A percentile compares a stretch with the other conserved stretches of the same genome.
phyloP scores from a whole-genome alignment of 2,888 invertebrate species.

The Strigamia crassipes region DNA sequence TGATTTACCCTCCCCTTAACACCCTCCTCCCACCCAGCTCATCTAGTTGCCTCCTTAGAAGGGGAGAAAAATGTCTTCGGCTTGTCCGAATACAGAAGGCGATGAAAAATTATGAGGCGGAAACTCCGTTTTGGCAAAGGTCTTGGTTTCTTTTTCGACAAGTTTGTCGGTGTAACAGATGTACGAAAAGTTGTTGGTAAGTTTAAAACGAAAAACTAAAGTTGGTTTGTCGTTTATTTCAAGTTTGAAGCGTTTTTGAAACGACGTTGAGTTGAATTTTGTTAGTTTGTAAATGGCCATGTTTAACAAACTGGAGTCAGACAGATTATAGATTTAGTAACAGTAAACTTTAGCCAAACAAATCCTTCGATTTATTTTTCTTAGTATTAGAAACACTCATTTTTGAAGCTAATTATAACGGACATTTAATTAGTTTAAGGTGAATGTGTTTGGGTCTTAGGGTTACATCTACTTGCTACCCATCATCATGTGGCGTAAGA shows the following conservation, averaged over 20 bases:
- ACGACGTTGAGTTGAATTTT: too few relatives aligned
- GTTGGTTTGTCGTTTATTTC: too few relatives aligned
- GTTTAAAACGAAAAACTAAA: not conserved
- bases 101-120: not conserved
- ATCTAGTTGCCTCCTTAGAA: not conserved
- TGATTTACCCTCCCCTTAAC: not conserved
- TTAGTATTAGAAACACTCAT: not conserved
- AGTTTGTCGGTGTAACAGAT: not conserved
- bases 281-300: too few relatives aligned
- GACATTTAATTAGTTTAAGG: not conserved
- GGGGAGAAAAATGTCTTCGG: not conserved
- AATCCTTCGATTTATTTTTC: not conserved
- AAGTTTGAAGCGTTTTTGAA: too few relatives aligned
- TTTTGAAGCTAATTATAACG: not conserved
- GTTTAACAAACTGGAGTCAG: too few relatives aligned
- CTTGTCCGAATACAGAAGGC: not conserved
- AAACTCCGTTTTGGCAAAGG: not conserved
- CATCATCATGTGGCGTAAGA: not conserved
- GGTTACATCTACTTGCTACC: not conserved
- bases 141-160: not conserved
- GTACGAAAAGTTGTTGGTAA: not conserved
- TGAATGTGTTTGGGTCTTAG: not conserved
- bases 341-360: too few relatives aligned
- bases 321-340: too few relatives aligned
- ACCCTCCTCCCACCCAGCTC: not conserved